Conservation (phyloP, 2,797 vertebrate genomes). For the Phataginus tricuspis region DNA sequence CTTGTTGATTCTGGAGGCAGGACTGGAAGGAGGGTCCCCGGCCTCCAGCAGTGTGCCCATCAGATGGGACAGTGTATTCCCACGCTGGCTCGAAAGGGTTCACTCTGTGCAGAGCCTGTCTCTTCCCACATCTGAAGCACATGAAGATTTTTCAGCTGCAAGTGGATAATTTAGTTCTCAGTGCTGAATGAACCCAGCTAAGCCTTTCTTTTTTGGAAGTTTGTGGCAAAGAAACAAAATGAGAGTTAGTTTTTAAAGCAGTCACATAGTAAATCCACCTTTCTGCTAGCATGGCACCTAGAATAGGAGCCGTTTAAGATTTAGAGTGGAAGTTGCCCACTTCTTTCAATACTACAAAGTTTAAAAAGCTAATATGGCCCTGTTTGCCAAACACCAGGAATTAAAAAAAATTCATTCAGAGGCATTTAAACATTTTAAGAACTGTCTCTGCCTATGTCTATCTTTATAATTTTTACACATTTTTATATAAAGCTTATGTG, state of each 20-base stretch:
- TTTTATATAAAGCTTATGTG: too few species aligned
- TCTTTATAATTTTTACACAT: too few species aligned
- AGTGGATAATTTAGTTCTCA: rapidly evolving
- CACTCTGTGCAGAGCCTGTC: background rate
- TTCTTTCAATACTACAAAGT: background rate
- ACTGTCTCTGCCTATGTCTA: rapidly evolving
- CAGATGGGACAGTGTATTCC: background rate
- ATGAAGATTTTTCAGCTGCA: rapidly evolving
- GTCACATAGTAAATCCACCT: rapidly evolving
- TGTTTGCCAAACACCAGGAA: too few species aligned
- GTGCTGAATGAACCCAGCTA: background rate
- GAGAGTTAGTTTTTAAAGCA: background rate
- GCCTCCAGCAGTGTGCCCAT: background rate
- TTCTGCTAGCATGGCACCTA: rapidly evolving
- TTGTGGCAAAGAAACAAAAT: background rate
- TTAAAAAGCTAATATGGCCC: rapidly evolving
- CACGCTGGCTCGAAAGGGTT: rapidly evolving
- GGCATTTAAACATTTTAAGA: background rate
- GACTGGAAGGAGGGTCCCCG: rapidly evolving
- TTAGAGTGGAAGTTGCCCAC: too few species aligned
- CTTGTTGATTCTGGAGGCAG: rapidly evolving
- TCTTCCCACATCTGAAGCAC: too few species aligned
- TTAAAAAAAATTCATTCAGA: background rate
- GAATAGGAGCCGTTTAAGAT: rapidly evolving
- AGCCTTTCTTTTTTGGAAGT: too few species aligned